Evolutionary conservation across 2,888 invertebrate genomes (phyloP).

Genomic region (Leptothorax acervorum): DNA sequence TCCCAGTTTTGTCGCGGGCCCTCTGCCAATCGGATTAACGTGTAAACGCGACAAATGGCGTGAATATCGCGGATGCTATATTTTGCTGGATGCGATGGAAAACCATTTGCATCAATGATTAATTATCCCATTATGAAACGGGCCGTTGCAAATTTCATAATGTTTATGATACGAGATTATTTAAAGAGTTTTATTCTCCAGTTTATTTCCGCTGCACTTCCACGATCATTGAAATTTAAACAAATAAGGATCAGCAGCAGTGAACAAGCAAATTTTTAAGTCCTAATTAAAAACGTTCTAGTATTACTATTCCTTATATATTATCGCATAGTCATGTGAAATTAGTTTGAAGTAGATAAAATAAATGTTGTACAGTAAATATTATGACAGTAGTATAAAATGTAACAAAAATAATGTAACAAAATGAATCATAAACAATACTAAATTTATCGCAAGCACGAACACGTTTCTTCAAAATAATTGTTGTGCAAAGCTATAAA

Average conservation of each 20-base stretch:
- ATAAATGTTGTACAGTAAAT: background rate
- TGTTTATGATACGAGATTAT: slow-evolving; percentile 44
- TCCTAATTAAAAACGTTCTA: background rate
- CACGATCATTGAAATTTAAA: slow-evolving; percentile 19
- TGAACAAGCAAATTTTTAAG: background rate
- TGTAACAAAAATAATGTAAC: background rate
- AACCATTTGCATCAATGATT: slow-evolving; percentile 53
- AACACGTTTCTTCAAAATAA: background rate
- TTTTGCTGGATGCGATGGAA: slow-evolving; percentile 45
- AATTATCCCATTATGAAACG: slow-evolving; percentile 50
- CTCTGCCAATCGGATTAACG: slow-evolving; percentile 51
- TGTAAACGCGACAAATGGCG: slow-evolving; percentile 53
- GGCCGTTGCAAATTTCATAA: slow-evolving; percentile 33
- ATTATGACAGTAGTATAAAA: background rate
- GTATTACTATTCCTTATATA: background rate
- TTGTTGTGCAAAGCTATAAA: background rate
- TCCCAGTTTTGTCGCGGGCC: slow-evolving; percentile 48
- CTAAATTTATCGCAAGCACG: background rate
- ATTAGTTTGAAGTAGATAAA: background rate
- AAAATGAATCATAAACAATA: background rate
- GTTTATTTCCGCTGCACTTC: background rate
- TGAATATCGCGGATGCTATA: slow-evolving; percentile 44
- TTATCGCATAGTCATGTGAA: too few species aligned
- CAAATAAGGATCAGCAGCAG: background rate
- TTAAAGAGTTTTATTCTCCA: slow-evolving; percentile 16